Conservation (phyloP, 2,888 invertebrate genomes). For the Plebejus anna region DNA sequence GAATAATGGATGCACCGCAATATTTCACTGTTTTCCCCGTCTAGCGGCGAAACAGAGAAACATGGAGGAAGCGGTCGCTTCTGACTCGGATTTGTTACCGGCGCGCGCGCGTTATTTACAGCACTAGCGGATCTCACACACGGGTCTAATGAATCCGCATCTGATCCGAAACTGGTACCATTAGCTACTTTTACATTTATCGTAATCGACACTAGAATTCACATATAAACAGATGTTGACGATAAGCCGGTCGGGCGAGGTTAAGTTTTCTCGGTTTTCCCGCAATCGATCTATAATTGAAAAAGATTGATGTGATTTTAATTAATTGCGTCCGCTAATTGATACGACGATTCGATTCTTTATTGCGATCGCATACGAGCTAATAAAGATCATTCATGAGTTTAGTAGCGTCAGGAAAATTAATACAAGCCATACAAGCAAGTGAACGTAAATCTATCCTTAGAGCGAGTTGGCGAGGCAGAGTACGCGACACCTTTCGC, state of each 20-base stretch:
- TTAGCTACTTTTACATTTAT: conserved; percentile 55
- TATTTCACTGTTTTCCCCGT: conserved; percentile 62
- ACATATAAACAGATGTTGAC: conserved; percentile 43
- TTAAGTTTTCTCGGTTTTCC: conserved; percentile 60
- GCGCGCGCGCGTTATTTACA: conserved; percentile 32
- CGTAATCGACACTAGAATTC: conserved; percentile 51
- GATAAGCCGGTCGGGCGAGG: conserved; percentile 46
- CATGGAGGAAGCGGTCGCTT: conserved; percentile 46
- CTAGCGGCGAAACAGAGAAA: conserved; percentile 42
- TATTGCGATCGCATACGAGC: conserved; percentile 43
- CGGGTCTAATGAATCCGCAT: conserved; percentile 40
- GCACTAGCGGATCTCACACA: conserved; percentile 36
- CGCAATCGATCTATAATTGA: conserved; percentile 48
- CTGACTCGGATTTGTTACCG: conserved; percentile 43
- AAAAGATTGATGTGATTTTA: conserved; percentile 61
- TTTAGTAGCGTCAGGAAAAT: conserved; percentile 45
- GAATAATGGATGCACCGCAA: conserved; percentile 66
- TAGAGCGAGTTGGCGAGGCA: conserved; percentile 43
- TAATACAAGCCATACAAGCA: conserved; percentile 47
- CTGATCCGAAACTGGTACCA: conserved; percentile 40
- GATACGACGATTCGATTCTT: conserved; percentile 43
- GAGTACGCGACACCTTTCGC: conserved; percentile 56
- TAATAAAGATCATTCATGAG: conserved; percentile 37
- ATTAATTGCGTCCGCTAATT: conserved; percentile 55
- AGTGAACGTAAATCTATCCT: conserved; percentile 45